phyloP scores from a whole-genome alignment of 2,797 vertebrate species.

The Acanthurus tractus region DNA sequence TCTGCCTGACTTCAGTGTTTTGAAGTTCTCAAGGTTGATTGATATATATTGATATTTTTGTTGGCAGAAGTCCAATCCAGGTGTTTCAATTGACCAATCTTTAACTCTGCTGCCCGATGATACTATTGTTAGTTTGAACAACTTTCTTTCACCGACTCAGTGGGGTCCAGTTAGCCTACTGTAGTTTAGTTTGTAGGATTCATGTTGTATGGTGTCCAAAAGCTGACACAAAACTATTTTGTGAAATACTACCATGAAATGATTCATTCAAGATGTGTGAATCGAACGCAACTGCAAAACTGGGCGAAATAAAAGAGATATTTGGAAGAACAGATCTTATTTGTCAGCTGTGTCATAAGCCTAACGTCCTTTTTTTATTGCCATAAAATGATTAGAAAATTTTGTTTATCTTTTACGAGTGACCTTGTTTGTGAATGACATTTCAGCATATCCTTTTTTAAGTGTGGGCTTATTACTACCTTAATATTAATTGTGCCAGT shows the following conservation, averaged over 20 bases:
- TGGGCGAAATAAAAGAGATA: not conserved
- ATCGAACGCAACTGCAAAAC: not conserved
- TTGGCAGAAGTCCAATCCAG: slow-evolving; percentile 1
- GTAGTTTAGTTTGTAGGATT: not conserved
- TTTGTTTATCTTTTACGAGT: not conserved
- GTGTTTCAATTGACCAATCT: not conserved
- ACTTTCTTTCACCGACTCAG: not conserved
- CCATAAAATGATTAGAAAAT: not conserved
- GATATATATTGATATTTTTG: slow-evolving; percentile 26
- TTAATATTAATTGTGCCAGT: not conserved
- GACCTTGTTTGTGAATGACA: not conserved
- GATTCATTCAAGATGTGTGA: not conserved
- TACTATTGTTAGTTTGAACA: not conserved
- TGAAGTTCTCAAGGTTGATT: slow-evolving; percentile 36
- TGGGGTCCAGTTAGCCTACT: not conserved
- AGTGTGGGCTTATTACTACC: not conserved
- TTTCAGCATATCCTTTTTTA: not conserved
- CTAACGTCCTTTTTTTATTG: not conserved
- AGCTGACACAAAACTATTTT: not conserved
- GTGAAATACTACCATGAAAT: not conserved
- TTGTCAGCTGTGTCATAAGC: not conserved
- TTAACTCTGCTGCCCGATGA: not conserved
- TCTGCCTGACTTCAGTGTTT: slow-evolving; percentile 34
- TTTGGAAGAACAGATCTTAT: not conserved
- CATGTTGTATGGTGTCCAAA: not conserved